Conservation (phyloP, 2,797 vertebrate species). For the Podarcis siculus region DNA sequence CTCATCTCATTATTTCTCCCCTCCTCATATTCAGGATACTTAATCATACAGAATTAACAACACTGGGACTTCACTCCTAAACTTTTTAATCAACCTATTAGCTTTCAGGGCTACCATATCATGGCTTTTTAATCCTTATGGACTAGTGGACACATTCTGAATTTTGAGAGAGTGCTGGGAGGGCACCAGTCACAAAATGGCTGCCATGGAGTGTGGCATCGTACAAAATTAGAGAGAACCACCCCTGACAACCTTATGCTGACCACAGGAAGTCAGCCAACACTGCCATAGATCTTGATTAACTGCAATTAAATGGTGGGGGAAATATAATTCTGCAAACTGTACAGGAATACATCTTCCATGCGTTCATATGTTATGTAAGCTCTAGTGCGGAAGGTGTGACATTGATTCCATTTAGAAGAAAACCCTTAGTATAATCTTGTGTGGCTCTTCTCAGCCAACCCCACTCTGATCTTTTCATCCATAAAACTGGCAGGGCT, state of each 20-base stretch:
- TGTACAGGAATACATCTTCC: background rate
- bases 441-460: background rate
- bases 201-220: too few relatives aligned
- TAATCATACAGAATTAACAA: background rate
- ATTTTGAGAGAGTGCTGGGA: too few relatives aligned
- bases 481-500: background rate
- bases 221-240: too few relatives aligned
- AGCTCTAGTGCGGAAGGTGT: background rate
- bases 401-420: background rate
- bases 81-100: background rate
- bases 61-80: background rate
- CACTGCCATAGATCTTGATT: constrained; percentile 1
- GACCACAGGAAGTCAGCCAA: too few relatives aligned
- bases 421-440: background rate
- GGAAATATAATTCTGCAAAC: background rate
- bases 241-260: too few relatives aligned
- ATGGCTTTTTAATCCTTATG: background rate
- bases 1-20: background rate
- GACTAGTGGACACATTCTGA: too few relatives aligned
- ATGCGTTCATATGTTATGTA: background rate
- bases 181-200: too few relatives aligned
- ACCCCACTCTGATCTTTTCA: background rate
- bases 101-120: background rate
- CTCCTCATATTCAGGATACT: background rate
- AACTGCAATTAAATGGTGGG: constrained; percentile 28